Evolutionary conservation across 2,888 invertebrate genomes (phyloP), one percentile per base, ranked within the genome.

Genomic region (Microctonus brassicae): DNA sequence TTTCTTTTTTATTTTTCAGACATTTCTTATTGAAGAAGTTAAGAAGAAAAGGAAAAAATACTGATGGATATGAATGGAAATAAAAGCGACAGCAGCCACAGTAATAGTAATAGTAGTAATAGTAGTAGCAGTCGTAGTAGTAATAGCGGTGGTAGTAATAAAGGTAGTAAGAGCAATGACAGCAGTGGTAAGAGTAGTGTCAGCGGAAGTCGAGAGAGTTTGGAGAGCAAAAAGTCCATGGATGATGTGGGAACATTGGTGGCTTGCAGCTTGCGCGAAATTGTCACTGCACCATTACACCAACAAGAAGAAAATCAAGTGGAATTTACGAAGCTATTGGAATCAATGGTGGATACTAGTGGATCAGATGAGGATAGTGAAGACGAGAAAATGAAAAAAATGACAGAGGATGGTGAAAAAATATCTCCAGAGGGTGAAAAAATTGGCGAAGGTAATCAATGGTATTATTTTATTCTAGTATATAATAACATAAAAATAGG

Each of bases 301-400:
- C 75, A 73, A 22, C 77, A 79, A 63, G 78, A 76, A 64, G 85
- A 85, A 77, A 86, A 84, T 73, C 80, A 83, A 67, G 84, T 85
- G 70, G 86, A 87, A 79, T 86, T 86, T 70, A 84, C 85, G 71
- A 84, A 83, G 75, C 79, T 86, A 52, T 75, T 87, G 20, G 81
- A 81, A 79, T 82, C 86, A 74, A 86, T 86, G 83, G 80, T 85
- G 74, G 83, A 82, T 26, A 83, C 84, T 6, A 77, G 74, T 22
- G 78, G 76, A 6, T 84, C 86, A 22, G 66, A 77, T 22, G 83
- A 85, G 33, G 84, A 79, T 6, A 82, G 80, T 2, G 75, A 76
- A 5, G 79, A 79, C 20, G 77, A 81, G 17, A 10, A 65, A 9
- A 79, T 68, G 24, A 47, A 81, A 22, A 78, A 75, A 4, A 78